These are phyloP conservation scores for Parnassius mnemosyne DNA, from an alignment of 2,888 invertebrate genomes.

Conservation along the genomic window DNA sequence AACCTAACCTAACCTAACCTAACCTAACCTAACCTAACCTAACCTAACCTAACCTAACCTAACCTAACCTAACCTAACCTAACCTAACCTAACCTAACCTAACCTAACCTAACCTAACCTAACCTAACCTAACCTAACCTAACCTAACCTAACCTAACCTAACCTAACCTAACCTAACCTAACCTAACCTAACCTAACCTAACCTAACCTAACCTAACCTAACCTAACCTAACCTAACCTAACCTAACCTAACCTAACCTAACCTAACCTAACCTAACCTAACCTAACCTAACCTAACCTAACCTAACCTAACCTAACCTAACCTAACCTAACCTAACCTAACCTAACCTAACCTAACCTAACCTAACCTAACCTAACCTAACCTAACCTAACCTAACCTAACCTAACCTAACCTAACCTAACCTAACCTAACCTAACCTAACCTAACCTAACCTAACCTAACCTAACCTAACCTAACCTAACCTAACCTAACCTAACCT, in stretches of 20 bases:
- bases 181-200: not conserved
- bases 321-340: not conserved
- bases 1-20: constrained; percentile 21
- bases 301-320: not conserved
- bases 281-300: not conserved
- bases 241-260: constrained; percentile 19
- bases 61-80: not conserved
- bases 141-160: constrained; percentile 11
- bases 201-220: not conserved
- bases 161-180: not conserved
- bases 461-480: constrained; percentile 21
- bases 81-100: not conserved
- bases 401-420: not conserved
- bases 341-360: constrained; percentile 19
- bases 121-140: constrained; percentile 19
- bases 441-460: not conserved
- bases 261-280: not conserved
- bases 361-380: constrained; percentile 22
- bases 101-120: constrained; percentile 6
- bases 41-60: not conserved
- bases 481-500: constrained; percentile 18
- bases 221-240: constrained; percentile 18
- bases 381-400: not conserved
- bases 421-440: not conserved
- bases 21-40: constrained; percentile 18